Conservation (phyloP, 2,888 invertebrate genomes). For the Acrobasis suavella region DNA sequence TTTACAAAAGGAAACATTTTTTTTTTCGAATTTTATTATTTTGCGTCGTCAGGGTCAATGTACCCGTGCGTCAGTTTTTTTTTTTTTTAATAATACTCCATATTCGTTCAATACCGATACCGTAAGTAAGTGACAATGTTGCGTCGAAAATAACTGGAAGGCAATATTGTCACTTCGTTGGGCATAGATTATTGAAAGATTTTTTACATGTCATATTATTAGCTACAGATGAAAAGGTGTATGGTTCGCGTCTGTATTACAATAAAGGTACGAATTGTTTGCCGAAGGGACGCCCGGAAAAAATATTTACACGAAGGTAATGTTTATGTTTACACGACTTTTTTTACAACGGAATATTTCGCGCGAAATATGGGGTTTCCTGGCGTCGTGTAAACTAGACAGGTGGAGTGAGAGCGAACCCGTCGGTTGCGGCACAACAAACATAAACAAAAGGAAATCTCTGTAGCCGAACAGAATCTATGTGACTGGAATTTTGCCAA, state of each 20-base stretch:
- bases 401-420: not conserved
- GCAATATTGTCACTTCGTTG: not conserved
- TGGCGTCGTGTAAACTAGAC: constrained; percentile 1
- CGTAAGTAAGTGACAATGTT: not conserved
- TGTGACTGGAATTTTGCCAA: not conserved
- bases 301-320: not conserved
- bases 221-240: not conserved
- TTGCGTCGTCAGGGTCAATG: constrained; percentile 40
- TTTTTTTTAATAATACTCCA: constrained; percentile 10
- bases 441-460: constrained; percentile 10
- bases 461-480: not conserved
- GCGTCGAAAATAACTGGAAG: constrained; percentile 3
- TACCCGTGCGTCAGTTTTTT: constrained; percentile 20
- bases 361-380: not conserved
- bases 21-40: constrained; percentile 46
- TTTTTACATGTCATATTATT: constrained; percentile 3
- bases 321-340: not conserved
- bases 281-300: not conserved
- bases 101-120: not conserved
- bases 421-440: constrained; percentile 5
- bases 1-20: constrained; percentile 38
- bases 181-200: not conserved
- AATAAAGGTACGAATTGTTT: not conserved
- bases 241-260: not conserved
- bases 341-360: not conserved